phyloP scores from a whole-genome alignment of 2,888 invertebrate species.

The Chrysodeixis includens region DNA sequence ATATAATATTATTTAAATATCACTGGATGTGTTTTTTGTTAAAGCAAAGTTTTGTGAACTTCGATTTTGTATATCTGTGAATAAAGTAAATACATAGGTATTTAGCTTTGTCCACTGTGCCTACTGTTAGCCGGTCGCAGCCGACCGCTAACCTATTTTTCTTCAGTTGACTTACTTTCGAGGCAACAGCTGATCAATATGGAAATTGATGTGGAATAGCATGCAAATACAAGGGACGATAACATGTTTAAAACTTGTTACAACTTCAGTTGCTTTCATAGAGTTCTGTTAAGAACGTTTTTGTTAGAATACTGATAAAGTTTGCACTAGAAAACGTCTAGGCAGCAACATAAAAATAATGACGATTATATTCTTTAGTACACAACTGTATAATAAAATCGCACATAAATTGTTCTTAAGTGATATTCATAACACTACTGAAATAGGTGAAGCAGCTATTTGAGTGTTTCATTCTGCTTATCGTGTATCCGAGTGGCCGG shows the following conservation, averaged over 20 bases:
- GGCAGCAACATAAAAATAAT: too few relatives aligned
- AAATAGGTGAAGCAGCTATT: neutral
- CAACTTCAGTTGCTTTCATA: neutral
- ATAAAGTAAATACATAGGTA: too few relatives aligned
- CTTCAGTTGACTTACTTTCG: slow-evolving; percentile 22
- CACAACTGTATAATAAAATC: neutral
- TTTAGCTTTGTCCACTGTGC: neutral
- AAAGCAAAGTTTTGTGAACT: too few relatives aligned
- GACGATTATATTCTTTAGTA: neutral
- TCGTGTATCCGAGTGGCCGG: neutral
- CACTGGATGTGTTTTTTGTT: too few relatives aligned
- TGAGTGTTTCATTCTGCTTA: neutral
- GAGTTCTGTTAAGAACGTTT: neutral
- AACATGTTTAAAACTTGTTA: slow-evolving; percentile 6
- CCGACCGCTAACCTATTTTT: slow-evolving; percentile 32
- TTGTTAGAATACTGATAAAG: too few relatives aligned
- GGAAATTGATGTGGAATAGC: slow-evolving; percentile 45
- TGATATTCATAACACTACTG: too few relatives aligned
- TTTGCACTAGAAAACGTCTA: too few relatives aligned
- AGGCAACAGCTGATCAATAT: slow-evolving; percentile 46
- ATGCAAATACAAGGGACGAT: slow-evolving; percentile 38
- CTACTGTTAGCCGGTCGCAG: neutral
- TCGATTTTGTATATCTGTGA: too few relatives aligned
- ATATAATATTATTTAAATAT: too few relatives aligned
- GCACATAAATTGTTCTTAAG: neutral